Percentiles rank a stretch among this genome's conserved stretches.
Conservation (phyloP, 2,888 invertebrate genomes). For the Eupithecia subumbrata region DNA sequence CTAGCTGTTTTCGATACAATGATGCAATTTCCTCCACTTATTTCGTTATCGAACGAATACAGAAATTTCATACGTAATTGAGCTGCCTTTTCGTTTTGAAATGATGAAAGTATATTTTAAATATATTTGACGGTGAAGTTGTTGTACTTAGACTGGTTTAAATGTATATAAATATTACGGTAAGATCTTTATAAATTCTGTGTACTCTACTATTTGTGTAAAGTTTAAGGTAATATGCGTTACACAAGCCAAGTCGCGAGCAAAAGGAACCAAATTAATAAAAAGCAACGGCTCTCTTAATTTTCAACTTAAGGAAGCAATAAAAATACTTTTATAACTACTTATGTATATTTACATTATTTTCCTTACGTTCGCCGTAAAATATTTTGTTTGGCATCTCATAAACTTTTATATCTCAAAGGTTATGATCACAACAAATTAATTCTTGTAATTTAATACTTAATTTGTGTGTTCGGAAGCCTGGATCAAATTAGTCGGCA, state of each 20-base stretch:
- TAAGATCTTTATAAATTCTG: no score
- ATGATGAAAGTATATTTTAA: no score
- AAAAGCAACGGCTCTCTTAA: not conserved
- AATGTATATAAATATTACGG: no score
- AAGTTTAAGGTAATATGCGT: not conserved
- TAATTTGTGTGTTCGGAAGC: slow-evolving; percentile 2
- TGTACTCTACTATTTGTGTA: no score
- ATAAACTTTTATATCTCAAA: slow-evolving; percentile 11
- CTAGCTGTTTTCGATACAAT: no score
- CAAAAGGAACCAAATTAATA: not conserved
- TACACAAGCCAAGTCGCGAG: not conserved
- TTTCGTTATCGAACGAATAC: no score
- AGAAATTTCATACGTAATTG: no score
- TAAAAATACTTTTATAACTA: not conserved
- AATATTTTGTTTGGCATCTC: slow-evolving; percentile 11
- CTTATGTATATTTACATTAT: not conserved
- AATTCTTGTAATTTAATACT: slow-evolving; percentile 12
- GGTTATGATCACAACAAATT: slow-evolving; percentile 10
- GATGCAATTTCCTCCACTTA: no score
- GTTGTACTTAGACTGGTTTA: no score
- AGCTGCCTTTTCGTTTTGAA: no score
- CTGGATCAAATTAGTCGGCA: not conserved
- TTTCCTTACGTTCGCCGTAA: slow-evolving; percentile 7
- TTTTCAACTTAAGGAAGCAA: not conserved
- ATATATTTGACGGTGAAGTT: no score